Conservation (phyloP, 1,140 invertebrate species). For the Cotesia vestalis region DNA sequence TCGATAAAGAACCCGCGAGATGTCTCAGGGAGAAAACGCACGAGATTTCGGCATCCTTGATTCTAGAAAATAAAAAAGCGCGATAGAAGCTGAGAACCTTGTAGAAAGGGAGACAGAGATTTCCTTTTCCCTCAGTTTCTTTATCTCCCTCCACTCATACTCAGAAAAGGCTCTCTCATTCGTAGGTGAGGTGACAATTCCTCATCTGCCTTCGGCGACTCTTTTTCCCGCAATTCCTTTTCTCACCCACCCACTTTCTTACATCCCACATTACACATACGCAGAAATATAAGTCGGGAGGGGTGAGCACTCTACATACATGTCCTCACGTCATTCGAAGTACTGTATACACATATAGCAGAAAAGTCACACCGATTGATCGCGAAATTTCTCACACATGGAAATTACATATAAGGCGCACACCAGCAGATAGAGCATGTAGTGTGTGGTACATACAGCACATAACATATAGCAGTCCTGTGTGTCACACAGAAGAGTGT, state of each 20-base stretch:
- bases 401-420: slow-evolving; percentile 19
- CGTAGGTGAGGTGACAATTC: slow-evolving; percentile 56
- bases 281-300: background rate
- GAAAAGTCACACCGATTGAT: slow-evolving; percentile 22
- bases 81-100: slow-evolving; percentile 6
- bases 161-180: slow-evolving; percentile 26
- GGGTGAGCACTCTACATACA: background rate
- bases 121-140: slow-evolving; percentile 36
- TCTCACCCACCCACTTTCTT: slow-evolving; percentile 7
- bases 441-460: background rate
- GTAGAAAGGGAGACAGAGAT: background rate
- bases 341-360: background rate
- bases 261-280: slow-evolving; percentile 24
- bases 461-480: slow-evolving; percentile 28
- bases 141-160: slow-evolving; percentile 26
- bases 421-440: background rate
- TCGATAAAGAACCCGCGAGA: slow-evolving; percentile 31
- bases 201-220: slow-evolving; percentile 52
- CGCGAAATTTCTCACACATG: slow-evolving; percentile 29
- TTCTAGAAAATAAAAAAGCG: slow-evolving; percentile 34
- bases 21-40: slow-evolving; percentile 30
- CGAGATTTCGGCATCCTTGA: slow-evolving; percentile 50
- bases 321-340: background rate
- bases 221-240: background rate
- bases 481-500: slow-evolving; percentile 41